Base-by-base conservation (phyloP, 1,140 invertebrate genomes). In the Telenomus remus region DNA sequence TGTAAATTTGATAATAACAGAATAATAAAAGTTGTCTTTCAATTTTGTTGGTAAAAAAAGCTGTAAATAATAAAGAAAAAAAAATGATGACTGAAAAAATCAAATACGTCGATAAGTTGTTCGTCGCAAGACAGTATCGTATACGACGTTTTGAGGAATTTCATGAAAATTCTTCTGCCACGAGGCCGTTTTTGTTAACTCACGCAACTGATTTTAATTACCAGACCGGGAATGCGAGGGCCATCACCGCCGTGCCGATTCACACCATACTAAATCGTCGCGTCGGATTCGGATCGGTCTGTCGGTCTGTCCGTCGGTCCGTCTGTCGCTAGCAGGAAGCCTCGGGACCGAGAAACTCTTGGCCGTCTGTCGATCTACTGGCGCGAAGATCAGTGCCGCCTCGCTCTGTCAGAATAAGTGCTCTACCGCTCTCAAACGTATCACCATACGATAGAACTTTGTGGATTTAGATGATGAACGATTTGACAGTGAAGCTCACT, bases 171-270 rank as follows among this genome's bases (percentile, higher is more conserved):
- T 64, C 51, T 37, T 77, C 59, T 53, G 46, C 66, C 13, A 63
- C 83, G 82, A 79, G 80, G 66, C 78, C 82, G 82, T 76, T 64
- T n/a, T n/a, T n/a, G n/a, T 3, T 84, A 78, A 86, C 82, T 86
- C 76, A 86, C 84, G 84, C 82, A 79, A 71, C 69, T 81, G 80
- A 85, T 85, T 84, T 84, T 87, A 85, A 85, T 86, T 89, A 90
- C 78, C 90, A 92, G 92, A 89, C 91, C 92, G 76, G 91, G 91
- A 78, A 90, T 92, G 87, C 90, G 92, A 82, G 92, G 92, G 81
- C 91, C 92, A 66, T 94, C 94, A 76, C 93, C 93, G 69, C 91
- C 93, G 54, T 91, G 93, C 86, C 91, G 94, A 87, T 95, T 94
- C 88, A 92, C 93, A 85, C 93, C 94, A 81, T 94, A 95, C 89